Evolutionary conservation across 2,797 vertebrate species (phyloP).

Genomic region (Corythornis leucogaster): DNA sequence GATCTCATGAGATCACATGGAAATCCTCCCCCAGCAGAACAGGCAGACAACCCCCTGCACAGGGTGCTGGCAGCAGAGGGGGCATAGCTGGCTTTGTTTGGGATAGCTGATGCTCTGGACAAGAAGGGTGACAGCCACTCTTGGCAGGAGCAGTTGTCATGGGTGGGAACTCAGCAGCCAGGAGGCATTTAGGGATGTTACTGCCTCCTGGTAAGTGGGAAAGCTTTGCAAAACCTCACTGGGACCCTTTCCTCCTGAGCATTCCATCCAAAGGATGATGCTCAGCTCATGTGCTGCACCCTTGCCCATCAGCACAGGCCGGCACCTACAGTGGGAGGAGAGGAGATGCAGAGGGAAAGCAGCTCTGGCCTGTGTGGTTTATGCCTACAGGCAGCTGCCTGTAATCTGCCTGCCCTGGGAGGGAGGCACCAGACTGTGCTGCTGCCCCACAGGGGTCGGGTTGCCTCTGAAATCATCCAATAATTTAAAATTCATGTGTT

Average conservation of each 20-base stretch:
- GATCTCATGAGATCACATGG: constrained; percentile 75
- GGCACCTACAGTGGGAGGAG: rapidly evolving
- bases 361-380: rapidly evolving
- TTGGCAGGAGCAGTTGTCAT: rapidly evolving
- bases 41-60: not conserved
- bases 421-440: rapidly evolving
- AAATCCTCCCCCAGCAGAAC: not conserved
- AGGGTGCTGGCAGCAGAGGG: rapidly evolving
- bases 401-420: not conserved
- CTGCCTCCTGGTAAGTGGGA: rapidly evolving
- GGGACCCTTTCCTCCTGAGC: not conserved
- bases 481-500: not conserved
- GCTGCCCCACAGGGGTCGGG: rapidly evolving
- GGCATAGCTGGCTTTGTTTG: not conserved
- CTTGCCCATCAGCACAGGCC: not conserved
- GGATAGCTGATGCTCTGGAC: rapidly evolving
- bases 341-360: not conserved
- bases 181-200: not conserved
- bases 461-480: not conserved
- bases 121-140: rapidly evolving
- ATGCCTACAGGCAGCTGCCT: not conserved
- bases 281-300: rapidly evolving
- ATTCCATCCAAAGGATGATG: rapidly evolving
- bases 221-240: not conserved
- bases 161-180: not conserved